Conservation (phyloP, 2,888 invertebrate species). For the Allolobophora icterica region DNA sequence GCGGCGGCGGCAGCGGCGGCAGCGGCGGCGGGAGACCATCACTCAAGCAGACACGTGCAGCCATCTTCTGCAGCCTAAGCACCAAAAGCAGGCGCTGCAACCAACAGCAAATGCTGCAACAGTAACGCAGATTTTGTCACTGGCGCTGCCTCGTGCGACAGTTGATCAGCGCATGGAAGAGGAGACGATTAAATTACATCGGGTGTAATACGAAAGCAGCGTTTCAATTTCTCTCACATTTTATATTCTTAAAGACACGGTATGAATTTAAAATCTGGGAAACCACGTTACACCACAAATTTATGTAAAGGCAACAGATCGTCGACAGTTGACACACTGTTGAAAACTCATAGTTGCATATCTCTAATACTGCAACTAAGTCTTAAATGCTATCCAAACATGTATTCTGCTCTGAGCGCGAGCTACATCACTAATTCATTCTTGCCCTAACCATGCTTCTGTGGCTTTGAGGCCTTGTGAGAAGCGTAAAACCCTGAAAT, state of each 20-base stretch:
- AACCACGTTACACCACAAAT: neutral
- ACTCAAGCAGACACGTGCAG: neutral
- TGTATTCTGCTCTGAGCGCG: no score
- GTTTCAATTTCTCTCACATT: neutral
- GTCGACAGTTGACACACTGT: no score
- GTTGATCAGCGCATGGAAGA: neutral
- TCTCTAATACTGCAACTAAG: no score
- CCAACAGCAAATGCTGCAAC: neutral
- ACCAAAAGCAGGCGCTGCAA: neutral
- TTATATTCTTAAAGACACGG: neutral
- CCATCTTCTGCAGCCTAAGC: neutral
- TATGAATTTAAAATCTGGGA: neutral
- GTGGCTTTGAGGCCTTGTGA: neutral
- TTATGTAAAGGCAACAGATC: no score
- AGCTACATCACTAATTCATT: no score
- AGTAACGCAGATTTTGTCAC: neutral
- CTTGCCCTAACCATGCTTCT: neutral
- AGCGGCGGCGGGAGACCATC: neutral
- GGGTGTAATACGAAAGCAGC: neutral
- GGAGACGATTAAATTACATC: neutral
- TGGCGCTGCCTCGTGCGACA: neutral
- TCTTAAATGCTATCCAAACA: no score
- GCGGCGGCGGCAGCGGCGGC: neutral
- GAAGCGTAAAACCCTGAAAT: neutral
- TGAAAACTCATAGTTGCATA: no score